phyloP scores from a whole-genome alignment of 2,797 vertebrate species.

The Onychomys torridus region DNA sequence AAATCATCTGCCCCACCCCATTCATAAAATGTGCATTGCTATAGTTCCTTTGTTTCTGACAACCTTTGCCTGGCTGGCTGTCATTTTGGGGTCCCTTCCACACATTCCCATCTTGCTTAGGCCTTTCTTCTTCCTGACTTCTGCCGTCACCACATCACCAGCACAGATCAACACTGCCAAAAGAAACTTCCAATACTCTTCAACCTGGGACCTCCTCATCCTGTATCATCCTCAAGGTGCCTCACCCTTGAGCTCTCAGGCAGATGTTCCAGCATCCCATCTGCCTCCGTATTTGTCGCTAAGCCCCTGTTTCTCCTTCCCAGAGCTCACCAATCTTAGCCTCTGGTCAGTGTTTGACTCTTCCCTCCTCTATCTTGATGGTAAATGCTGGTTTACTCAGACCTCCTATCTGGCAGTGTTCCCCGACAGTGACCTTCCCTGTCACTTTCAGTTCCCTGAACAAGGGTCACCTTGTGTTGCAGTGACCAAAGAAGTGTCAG shows the following conservation, averaged over 20 bases:
- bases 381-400: background rate
- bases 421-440: background rate
- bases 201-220: background rate
- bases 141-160: background rate
- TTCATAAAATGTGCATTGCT: background rate
- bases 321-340: background rate
- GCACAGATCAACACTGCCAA: background rate
- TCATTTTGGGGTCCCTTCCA: background rate
- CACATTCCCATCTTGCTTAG: background rate
- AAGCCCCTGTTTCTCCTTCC: conserved; percentile 4
- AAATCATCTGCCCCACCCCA: background rate
- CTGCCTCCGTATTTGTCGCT: background rate
- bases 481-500: background rate
- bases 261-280: too few species aligned
- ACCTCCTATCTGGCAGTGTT: conserved; percentile 63
- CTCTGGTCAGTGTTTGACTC: background rate
- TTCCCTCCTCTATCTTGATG: background rate
- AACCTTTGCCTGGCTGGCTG: background rate
- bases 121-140: background rate
- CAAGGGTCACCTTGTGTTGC: background rate
- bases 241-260: background rate
- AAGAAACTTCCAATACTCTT: background rate
- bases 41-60: background rate
- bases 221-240: background rate
- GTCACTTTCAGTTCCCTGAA: background rate